A percentile compares a stretch with the other conserved stretches of the same genome.
Evolutionary conservation across 1,140 invertebrate genomes (phyloP).

Genomic region (Bombus difficillimus): DNA sequence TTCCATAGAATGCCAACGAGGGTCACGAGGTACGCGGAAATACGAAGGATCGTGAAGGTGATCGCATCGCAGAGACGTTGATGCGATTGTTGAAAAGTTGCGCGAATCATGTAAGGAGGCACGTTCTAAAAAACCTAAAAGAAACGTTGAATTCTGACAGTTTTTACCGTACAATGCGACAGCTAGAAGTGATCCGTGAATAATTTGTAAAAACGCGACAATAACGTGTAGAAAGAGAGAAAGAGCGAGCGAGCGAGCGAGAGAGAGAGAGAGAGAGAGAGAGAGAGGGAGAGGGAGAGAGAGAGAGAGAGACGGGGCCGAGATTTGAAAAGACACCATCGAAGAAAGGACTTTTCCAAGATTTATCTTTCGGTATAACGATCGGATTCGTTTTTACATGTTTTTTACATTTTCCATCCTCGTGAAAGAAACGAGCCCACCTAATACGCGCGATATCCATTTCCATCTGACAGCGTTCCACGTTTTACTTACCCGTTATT

Average conservation of each 20-base stretch:
- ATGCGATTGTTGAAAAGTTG: neutral
- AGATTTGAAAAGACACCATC: no score
- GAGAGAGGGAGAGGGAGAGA: no score
- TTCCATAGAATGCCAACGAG: neutral
- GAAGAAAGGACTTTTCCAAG: no score
- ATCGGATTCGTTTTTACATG: neutral
- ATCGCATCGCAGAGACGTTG: neutral
- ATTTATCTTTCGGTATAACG: no score
- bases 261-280: no score
- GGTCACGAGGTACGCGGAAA: neutral
- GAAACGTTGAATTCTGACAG: neutral
- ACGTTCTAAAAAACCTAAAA: neutral
- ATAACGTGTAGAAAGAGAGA: neutral
- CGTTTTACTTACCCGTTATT: neutral
- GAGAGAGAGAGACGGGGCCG: no score
- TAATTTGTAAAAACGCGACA: constrained; percentile 16
- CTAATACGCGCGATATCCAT: neutral
- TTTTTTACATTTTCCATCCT: neutral
- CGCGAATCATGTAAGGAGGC: neutral
- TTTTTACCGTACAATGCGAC: neutral
- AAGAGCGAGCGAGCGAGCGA: no score
- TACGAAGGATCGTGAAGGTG: neutral
- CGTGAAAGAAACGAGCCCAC: neutral
- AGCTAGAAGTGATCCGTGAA: neutral
- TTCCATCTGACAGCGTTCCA: neutral